Evolutionary conservation across 2,888 invertebrate genomes (phyloP), one percentile per base, ranked within the genome.

Genomic region (Drosophila parthenogenetica): DNA sequence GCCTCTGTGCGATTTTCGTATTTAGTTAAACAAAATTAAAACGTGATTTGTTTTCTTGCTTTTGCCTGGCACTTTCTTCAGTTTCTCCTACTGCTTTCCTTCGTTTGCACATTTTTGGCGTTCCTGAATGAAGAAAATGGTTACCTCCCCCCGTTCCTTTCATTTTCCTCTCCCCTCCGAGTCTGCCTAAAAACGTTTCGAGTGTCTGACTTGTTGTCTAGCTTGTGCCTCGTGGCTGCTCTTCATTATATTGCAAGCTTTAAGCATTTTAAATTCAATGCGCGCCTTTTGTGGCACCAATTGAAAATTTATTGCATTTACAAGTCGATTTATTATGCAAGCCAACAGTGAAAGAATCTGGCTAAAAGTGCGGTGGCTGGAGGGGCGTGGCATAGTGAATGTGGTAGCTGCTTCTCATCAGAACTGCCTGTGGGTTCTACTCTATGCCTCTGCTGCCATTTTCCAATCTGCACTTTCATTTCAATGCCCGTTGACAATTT

Each of bases 11-110:
- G 81, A 89, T 89, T 89, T 90, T 89, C 85, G 88, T 82, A 86
- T 88, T 89, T 89, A 89, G 90, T 89, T 89, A 90, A 90, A 90
- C 89, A 89, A 90, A 90, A 90, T 90, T 90, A 90, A 90, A 90
- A 90, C 90, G 88, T 90, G 89, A 90, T 90, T 90, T 90, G 90
- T 90, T 90, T 88, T 88, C 90, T 88, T 90, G 84, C 83, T 90
- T 85, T 84, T 84, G 81, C 79, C 82, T 69, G 75, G 66, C 82
- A 77, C 77, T 84, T 77, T 51, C 73, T 50, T 42, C 55, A 64
- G 46, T 63, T 71, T 46, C 73, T 58, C 68, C 75, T 65, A 61
- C 68, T 3, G 35, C 54, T 43, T 13, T 51, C 55, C 51, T 70
- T 60, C 69, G 68, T 73, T 83, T 72, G 76, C 74, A 73, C 72